These are phyloP conservation scores for Pelodytes ibericus DNA, from an alignment of 2,797 vertebrate species.

Conservation along the genomic window DNA sequence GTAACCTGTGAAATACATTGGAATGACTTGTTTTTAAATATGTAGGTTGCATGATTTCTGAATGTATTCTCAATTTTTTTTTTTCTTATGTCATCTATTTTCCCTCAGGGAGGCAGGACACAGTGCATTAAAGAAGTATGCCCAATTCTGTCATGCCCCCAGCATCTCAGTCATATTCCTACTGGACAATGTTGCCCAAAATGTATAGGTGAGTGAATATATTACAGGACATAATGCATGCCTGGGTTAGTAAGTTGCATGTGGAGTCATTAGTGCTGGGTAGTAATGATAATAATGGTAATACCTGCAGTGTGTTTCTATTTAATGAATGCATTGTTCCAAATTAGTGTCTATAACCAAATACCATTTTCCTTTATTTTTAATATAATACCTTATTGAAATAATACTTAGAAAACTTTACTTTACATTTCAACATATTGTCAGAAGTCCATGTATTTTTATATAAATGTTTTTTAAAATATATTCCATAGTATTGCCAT, in stretches of 20 bases:
- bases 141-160: constrained; percentile 93
- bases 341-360: no score
- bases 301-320: no score
- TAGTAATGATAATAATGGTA: neutral
- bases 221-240: neutral
- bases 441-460: no score
- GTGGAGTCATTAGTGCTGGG: neutral
- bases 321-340: no score
- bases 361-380: no score
- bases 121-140: constrained; percentile 89
- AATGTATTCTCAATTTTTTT: constrained; percentile 35
- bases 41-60: neutral
- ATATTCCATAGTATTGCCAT: no score
- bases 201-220: constrained; percentile 84
- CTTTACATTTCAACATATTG: no score
- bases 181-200: constrained; percentile 90
- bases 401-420: no score
- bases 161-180: constrained; percentile 88
- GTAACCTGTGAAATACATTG: neutral
- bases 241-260: neutral
- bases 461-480: no score
- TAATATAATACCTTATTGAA: no score
- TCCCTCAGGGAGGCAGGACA: constrained; percentile 85
- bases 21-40: neutral
- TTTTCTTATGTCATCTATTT: constrained; percentile 63